A percentile compares a stretch with the other conserved stretches of the same genome.
phyloP scores from a whole-genome alignment of 2,797 vertebrate species.

The Lagocephalus sceleratus region DNA sequence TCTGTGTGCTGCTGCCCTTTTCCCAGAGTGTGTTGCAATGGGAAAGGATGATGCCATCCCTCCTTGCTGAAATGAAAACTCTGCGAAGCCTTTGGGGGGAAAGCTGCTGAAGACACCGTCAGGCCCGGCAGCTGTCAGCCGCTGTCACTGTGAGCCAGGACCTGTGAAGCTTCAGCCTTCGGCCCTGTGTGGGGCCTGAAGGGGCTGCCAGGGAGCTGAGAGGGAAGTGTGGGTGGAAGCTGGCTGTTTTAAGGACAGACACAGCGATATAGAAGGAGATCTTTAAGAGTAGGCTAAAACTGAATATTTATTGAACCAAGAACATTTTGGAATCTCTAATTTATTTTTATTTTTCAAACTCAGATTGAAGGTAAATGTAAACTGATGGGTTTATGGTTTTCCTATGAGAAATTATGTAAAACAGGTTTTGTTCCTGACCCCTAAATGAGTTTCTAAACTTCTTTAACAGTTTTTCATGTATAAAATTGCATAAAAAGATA shows the following conservation, averaged over 20 bases:
- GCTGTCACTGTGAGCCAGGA: constrained; percentile 61
- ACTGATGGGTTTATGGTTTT: too few species aligned
- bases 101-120: constrained; percentile 54
- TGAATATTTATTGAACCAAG: too few species aligned
- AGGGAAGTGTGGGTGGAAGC: constrained; percentile 17
- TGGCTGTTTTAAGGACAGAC: constrained; percentile 30
- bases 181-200: constrained; percentile 68
- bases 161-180: constrained; percentile 49
- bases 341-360: too few species aligned
- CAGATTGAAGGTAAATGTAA: too few species aligned
- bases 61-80: constrained; percentile 65
- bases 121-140: constrained; percentile 64
- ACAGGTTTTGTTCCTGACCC: too few species aligned
- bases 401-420: too few species aligned
- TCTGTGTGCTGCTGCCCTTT: constrained; percentile 50
- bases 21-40: constrained; percentile 42
- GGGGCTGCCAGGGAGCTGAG: constrained; percentile 30
- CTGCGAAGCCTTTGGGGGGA: constrained; percentile 61
- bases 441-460: too few species aligned
- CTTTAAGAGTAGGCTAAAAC: constrained; percentile 8
- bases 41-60: constrained; percentile 57
- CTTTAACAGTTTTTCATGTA: too few species aligned
- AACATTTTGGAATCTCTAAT: too few species aligned
- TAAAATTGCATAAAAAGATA: too few species aligned
- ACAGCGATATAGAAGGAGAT: constrained; percentile 1